phyloP scores from a whole-genome alignment of 2,797 vertebrate genomes.

The Cephalopachus bancanus region DNA sequence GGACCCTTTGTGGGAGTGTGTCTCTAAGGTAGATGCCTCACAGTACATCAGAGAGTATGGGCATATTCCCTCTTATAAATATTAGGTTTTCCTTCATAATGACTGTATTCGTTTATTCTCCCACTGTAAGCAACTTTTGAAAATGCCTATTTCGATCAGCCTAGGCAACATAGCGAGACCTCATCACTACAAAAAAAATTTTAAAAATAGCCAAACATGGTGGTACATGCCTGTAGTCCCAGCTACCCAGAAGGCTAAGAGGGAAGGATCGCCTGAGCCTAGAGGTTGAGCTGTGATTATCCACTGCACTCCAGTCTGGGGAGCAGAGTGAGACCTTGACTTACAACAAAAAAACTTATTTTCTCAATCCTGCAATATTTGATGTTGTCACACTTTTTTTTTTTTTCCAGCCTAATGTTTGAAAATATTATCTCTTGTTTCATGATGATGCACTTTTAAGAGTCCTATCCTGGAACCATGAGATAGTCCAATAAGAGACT shows the following conservation, averaged over 20 bases:
- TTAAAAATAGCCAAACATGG: no score
- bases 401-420: not conserved
- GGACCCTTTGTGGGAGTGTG: not conserved
- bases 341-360: not conserved
- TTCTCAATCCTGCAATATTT: not conserved
- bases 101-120: not conserved
- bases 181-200: no score
- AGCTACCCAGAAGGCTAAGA: no score
- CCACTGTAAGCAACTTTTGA: not conserved
- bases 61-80: not conserved
- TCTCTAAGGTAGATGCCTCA: not conserved
- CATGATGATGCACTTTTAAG: not conserved
- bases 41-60: not conserved
- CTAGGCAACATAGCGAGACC: no score
- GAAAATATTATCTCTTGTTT: not conserved
- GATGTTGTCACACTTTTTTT: not conserved
- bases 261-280: no score
- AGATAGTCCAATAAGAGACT: not conserved
- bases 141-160: not conserved
- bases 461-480: not conserved
- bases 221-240: no score
- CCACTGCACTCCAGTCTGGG: no score
- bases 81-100: not conserved
- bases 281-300: no score
- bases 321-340: no score